Evolutionary conservation across 2,888 invertebrate species (phyloP), one percentile per base, ranked within the genome.

Genomic region (Platerodrilus igneus): DNA sequence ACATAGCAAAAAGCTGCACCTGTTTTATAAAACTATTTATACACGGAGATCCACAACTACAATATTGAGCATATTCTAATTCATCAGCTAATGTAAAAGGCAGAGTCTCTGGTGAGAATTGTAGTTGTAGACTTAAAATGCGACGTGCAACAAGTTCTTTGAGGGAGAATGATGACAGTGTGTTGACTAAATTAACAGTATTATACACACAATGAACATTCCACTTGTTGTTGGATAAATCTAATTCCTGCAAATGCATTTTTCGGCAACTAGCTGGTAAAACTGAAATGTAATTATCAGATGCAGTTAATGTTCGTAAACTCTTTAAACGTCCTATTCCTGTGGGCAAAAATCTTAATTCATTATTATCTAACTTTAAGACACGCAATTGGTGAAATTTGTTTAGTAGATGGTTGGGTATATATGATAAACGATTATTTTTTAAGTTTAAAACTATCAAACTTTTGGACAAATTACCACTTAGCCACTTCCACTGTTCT

Each of bases 401-500:
- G n/a, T n/a, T n/a, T 56, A 77, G 75, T 30, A 88, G 68, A 28
- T 74, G 71, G 37, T 75, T 68, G 5, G 87, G 86, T 46, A 87
- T 63, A 45, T 52, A 59, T 19, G 20, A 58, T 55, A 79, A 66
- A 34, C 70, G 58, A 61, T 88, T 88, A 29, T 73, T 69, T 53
- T 77, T 77, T 34, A 88, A 59, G 64, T 86, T 81, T 41, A 88
- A 62, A 1, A 76, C 66, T 50, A 71, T 72, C 6, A 88, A 65
- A 3, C 59, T 71, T 55, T 64, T 71, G 45, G 57, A 64, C 45
- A 74, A 71, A 53, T 73, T 74, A 19, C 70, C 72, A 30, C 77
- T 72, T 32, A 87, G 58, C 87, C 84, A 85, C 20, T 64, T 60
- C 85, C 86, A 87, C 48, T 80, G 76, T 5, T 59, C 62, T 6